Conservation (phyloP, 1,140 invertebrate species). For the Trichoplusia ni region DNA sequence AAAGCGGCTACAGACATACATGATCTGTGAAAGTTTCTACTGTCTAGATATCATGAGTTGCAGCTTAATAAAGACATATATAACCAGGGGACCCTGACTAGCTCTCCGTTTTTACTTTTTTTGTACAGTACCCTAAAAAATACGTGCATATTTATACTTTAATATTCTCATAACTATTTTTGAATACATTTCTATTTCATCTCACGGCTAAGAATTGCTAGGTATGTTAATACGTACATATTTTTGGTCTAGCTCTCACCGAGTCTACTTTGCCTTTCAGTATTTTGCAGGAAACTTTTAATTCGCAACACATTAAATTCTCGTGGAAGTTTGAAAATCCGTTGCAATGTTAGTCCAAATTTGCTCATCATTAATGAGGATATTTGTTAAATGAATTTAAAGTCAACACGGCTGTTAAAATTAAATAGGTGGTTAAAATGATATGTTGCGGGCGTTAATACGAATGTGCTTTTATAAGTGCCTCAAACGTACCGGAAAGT, state of each 20-base stretch:
- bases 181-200: too few species aligned
- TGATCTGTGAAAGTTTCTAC: too few species aligned
- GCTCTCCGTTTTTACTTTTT: too few species aligned
- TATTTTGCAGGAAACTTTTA: background rate
- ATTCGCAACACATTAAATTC: constrained; percentile 17
- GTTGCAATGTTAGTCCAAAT: background rate
- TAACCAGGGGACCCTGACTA: too few species aligned
- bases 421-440: constrained; percentile 18
- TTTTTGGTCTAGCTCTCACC: background rate
- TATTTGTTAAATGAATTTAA: constrained; percentile 10
- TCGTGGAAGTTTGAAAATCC: background rate
- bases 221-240: background rate
- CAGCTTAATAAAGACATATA: too few species aligned
- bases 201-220: too few species aligned
- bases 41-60: too few species aligned
- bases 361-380: constrained; percentile 1
- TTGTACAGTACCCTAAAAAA: too few species aligned
- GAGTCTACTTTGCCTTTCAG: background rate
- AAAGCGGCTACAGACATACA: too few species aligned
- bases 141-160: background rate
- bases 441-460: background rate
- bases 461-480: background rate
- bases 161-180: too few species aligned
- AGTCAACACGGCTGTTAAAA: constrained; percentile 2
- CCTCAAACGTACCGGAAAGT: too few species aligned